Conservation (phyloP, 2,113 vertebrate genomes). For the Elanoides forficatus region DNA sequence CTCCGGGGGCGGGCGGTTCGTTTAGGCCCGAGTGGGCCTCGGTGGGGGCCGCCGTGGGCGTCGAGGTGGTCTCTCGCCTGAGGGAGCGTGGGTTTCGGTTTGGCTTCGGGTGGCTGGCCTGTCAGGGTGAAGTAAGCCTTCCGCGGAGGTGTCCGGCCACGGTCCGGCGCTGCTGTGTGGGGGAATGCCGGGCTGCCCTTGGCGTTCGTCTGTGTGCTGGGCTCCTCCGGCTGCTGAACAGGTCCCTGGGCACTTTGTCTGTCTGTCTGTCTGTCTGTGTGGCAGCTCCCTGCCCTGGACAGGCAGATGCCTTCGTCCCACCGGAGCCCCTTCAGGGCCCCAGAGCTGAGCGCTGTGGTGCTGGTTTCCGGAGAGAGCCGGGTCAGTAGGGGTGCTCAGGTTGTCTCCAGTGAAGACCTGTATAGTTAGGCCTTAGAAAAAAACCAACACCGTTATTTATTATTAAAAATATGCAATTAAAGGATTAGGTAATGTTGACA, state of each 20-base stretch:
- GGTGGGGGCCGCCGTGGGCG: too few relatives aligned
- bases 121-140: too few relatives aligned
- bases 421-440: background rate
- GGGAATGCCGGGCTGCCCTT: background rate
- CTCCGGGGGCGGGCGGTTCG: background rate
- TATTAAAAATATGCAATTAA: background rate
- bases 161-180: rapidly evolving
- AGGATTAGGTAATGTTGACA: background rate
- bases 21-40: background rate
- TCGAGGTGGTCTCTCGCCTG: background rate
- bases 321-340: background rate
- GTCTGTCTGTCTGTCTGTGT: too few relatives aligned
- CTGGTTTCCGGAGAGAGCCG: background rate
- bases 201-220: rapidly evolving
- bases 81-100: background rate
- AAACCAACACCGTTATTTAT: background rate
- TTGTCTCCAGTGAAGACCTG: background rate
- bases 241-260: background rate
- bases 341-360: background rate
- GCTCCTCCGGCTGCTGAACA: background rate
- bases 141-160: too few relatives aligned
- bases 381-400: background rate
- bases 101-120: rapidly evolving
- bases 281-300: background rate
- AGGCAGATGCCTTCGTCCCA: rapidly evolving